Evolutionary conservation across 1,140 invertebrate species (phyloP).

Genomic region (Diorhabda sublineata): DNA sequence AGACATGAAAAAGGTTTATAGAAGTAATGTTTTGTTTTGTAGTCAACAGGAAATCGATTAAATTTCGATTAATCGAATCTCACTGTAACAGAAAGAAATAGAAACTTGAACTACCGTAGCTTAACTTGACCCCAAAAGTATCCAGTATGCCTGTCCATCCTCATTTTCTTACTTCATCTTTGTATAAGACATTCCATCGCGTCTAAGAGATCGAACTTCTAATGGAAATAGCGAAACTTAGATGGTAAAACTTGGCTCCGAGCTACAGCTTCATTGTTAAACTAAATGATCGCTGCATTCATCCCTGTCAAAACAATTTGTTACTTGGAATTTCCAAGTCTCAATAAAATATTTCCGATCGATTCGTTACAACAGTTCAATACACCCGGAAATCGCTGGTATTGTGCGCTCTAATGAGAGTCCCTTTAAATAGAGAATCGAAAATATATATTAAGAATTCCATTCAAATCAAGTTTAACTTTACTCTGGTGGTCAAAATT

Average conservation of each 20-base stretch:
- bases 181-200: not conserved
- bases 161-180: not conserved
- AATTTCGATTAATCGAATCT: no score
- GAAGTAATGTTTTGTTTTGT: no score
- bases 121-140: no score
- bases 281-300: constrained; percentile 17
- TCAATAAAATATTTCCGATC: constrained; percentile 11
- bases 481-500: not conserved
- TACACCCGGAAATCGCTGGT: not conserved
- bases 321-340: constrained; percentile 6
- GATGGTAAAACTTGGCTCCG: constrained; percentile 14
- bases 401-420: constrained; percentile 3
- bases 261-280: constrained; percentile 16
- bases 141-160: not conserved
- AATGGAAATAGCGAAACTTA: constrained; percentile 20
- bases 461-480: not conserved
- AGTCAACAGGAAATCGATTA: no score
- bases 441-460: not conserved
- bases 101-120: no score
- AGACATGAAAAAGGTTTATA: no score
- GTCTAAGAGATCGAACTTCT: constrained; percentile 9
- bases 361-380: constrained; percentile 14
- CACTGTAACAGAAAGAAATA: no score
- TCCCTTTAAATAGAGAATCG: not conserved
- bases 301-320: constrained; percentile 18